A percentile compares a stretch with the other conserved stretches of the same genome.
Evolutionary conservation across 2,113 vertebrate genomes (phyloP).

Genomic region (Xiphophorus maculatus): DNA sequence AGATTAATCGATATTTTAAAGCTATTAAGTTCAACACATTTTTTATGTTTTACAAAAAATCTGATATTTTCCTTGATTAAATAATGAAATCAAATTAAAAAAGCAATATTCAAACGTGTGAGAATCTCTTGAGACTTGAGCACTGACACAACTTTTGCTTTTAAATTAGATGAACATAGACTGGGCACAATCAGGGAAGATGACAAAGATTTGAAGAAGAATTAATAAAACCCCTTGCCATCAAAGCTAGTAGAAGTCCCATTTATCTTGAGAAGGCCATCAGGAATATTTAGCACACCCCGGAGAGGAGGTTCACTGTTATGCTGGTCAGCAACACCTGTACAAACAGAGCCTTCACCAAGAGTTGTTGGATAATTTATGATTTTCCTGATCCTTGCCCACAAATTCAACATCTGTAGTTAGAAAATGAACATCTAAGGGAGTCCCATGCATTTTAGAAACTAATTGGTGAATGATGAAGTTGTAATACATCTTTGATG

Average conservation of each 20-base stretch:
- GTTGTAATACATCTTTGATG: not conserved
- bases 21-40: not conserved
- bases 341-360: not conserved
- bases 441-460: not conserved
- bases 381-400: not conserved
- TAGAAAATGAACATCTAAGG: not conserved
- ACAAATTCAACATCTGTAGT: not conserved
- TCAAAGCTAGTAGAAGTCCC: not conserved
- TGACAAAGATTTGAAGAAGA: constrained; percentile 8
- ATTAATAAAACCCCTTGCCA: not conserved
- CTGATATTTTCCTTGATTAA: too few species aligned
- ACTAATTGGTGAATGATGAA: not conserved
- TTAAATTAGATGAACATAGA: not conserved
- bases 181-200: not conserved
- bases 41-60: not conserved
- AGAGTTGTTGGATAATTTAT: constrained; percentile 6
- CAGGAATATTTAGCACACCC: constrained; percentile 1
- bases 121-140: not conserved
- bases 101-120: not conserved
- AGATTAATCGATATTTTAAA: not conserved
- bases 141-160: not conserved
- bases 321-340: not conserved
- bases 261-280: not conserved
- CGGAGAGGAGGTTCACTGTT: not conserved
- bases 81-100: not conserved